A percentile compares a stretch with the other conserved stretches of the same genome.
These are phyloP conservation scores for Selene dorsalis DNA, from an alignment of 2,797 vertebrate species.

Conservation along the genomic window DNA sequence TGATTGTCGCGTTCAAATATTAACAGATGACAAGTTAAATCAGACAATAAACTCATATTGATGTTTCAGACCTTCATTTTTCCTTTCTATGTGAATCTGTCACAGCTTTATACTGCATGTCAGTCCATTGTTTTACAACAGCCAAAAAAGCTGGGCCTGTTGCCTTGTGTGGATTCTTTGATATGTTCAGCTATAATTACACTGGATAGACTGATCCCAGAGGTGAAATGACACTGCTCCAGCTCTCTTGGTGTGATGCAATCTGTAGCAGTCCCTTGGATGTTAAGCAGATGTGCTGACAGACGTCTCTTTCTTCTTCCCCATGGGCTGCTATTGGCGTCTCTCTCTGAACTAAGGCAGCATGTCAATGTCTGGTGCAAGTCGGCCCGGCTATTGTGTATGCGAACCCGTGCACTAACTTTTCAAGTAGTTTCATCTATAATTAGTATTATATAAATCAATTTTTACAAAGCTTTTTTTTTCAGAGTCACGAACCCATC, in stretches of 20 bases:
- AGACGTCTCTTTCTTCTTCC: neutral
- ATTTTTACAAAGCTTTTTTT: neutral
- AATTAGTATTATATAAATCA: neutral
- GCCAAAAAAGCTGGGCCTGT: neutral
- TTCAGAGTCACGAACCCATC: neutral
- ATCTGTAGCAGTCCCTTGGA: constrained; percentile 15
- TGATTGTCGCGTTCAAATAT: neutral
- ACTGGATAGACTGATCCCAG: neutral
- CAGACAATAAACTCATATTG: neutral
- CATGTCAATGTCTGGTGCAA: neutral
- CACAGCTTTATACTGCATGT: neutral
- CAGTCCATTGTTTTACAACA: constrained; percentile 5
- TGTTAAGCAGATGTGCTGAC: constrained; percentile 13
- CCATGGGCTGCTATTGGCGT: neutral
- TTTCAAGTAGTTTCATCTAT: neutral
- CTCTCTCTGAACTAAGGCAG: neutral
- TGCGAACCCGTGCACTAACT: neutral
- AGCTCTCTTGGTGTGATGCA: constrained; percentile 8
- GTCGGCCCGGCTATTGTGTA: neutral
- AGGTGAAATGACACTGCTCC: neutral
- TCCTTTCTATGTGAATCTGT: neutral
- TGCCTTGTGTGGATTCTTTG: constrained; percentile 13
- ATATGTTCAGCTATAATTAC: neutral
- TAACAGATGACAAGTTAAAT: neutral
- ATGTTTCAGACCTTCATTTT: neutral